These are phyloP conservation scores for Rotaria sp. DNA, from an alignment of 2,888 invertebrate species.

Conservation along the genomic window DNA sequence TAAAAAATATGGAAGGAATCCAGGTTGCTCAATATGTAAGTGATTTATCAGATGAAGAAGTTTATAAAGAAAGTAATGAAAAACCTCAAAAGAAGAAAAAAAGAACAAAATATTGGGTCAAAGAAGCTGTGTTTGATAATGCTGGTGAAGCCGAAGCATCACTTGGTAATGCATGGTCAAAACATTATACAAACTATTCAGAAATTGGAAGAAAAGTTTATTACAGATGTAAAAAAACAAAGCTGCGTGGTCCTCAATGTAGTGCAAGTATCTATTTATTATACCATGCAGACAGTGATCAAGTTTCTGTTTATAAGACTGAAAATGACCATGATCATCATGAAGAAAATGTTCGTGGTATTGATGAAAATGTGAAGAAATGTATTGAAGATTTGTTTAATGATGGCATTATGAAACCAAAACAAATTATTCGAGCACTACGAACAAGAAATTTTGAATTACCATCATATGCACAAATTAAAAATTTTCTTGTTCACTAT, in stretches of 20 bases:
- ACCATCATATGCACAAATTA: not conserved
- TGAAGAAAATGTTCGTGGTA: not conserved
- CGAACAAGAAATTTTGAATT: too few relatives aligned
- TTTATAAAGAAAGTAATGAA: too few relatives aligned
- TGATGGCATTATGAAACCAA: not conserved
- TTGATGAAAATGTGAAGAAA: not conserved
- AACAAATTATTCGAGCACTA: not conserved
- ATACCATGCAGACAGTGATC: not conserved
- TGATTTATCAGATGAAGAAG: too few relatives aligned
- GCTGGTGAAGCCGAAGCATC: too few relatives aligned
- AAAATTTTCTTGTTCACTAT: not conserved
- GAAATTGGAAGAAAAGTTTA: not conserved
- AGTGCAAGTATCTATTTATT: not conserved
- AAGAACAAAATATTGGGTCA: too few relatives aligned
- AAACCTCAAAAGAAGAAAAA: too few relatives aligned
- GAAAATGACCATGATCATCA: not conserved
- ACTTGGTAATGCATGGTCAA: not conserved
- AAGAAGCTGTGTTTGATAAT: too few relatives aligned
- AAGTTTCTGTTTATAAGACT: conserved; percentile 11
- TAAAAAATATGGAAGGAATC: too few relatives aligned
- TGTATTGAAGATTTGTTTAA: not conserved
- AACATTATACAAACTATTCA: not conserved
- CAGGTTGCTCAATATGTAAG: too few relatives aligned
- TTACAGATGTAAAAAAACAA: not conserved
- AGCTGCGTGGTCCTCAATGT: not conserved